Base-by-base conservation (phyloP, 2,113 vertebrate species). In the Crotophaga sulcirostris region DNA sequence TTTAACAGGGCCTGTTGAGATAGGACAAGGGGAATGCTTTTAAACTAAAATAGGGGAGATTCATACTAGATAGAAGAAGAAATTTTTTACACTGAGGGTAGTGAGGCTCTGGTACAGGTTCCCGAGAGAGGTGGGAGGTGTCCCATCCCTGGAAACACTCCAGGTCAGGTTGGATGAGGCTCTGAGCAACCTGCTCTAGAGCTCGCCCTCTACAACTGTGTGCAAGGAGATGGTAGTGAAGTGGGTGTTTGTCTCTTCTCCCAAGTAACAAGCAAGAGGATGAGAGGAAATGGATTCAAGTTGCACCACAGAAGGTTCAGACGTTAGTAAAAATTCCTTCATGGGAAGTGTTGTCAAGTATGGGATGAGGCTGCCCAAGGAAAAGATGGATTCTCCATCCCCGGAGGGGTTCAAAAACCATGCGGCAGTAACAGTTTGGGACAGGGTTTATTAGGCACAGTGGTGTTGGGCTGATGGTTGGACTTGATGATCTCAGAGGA, bases 31-130 rank as follows among this genome's bases (percentile, higher is more conserved):
- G 1, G 6, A 33, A 80, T 7, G 10, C 6, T 20, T 86, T 86
- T 64, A 55, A 76, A 21, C 5, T 64, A 21, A 72, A 86, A 51
- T 19, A 60, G 5, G 2, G 23, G 2, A 54, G 6, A 24, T 34
- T 55, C 3, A 62, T 16, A 21, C 7, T 36, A 19, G 16, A 36
- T 26, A 19, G 1, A n/a, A 3, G 55, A 49, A 34, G 23, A 40
- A 11, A 14, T 23, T 7, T 20, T 58, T 85, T 31, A 18, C 2
- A 0, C 0, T 74, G 60, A 25, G 10, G 2, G 4, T 60, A 13
- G 7, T 84, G 26, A 81, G 6, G 21, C 14, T 5, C 31, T 44
- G 40, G 10, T 3, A 7, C 31, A 56, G 2, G 47, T 56, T 81
- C 6, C 17, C n/a, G 29, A 56, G 18, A 34, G 4, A n/a, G 10